These are phyloP conservation scores for Erebia epiphron DNA, from an alignment of 2,888 invertebrate species.

Conservation along the genomic window DNA sequence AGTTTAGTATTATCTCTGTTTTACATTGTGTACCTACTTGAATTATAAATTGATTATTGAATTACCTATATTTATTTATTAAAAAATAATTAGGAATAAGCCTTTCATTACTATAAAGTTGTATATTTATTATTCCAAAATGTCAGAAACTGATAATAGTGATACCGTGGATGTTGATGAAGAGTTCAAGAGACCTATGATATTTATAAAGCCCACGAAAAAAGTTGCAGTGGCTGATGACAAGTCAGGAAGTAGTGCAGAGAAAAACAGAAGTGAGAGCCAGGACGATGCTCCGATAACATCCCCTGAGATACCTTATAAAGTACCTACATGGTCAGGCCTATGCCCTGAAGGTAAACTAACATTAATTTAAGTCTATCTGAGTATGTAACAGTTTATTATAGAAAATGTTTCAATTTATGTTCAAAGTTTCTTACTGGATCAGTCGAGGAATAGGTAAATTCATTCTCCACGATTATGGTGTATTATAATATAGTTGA, in stretches of 20 bases:
- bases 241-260: conserved; percentile 46
- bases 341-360: conserved; percentile 76
- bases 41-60: no score
- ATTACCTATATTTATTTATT: no score
- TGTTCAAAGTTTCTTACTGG: no score
- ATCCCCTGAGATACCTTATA: conserved; percentile 83
- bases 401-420: no score
- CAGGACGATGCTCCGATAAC: conserved; percentile 42
- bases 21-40: no score
- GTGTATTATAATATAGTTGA: no score
- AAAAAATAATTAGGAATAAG: no score
- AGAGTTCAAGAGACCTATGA: conserved; percentile 16
- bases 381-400: no score
- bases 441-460: no score
- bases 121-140: background rate
- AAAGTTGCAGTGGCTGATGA: background rate
- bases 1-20: no score
- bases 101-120: no score
- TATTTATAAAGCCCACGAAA: background rate
- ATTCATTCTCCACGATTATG: no score
- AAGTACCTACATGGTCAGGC: conserved; percentile 93
- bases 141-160: conserved; percentile 7
- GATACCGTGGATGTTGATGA: background rate
- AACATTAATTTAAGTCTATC: background rate
- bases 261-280: conserved; percentile 37